Base-by-base conservation (phyloP, 2,113 vertebrate species). In the Uria aalge region DNA sequence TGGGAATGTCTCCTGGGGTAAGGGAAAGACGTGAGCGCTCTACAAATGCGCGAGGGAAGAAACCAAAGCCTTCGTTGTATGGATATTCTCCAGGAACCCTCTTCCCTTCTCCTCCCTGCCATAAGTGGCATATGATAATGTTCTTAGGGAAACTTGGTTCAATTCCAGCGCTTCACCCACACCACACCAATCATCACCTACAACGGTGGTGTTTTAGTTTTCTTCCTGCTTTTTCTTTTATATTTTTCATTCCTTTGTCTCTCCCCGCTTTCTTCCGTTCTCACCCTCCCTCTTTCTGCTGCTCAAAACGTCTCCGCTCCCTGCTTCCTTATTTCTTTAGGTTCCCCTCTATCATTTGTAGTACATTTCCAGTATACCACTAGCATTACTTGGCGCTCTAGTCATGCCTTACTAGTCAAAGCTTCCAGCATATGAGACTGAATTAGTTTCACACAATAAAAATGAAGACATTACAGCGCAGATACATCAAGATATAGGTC, bases 11-110 rank as follows among this genome's bases (percentile, higher is more conserved):
- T 96, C 73, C 79, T 72, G 73, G 53, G 80, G 57, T 94, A 75
- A 45, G 52, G 41, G 43, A 68, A 87, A 92, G 84, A 91, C 43
- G 48, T 85, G 86, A 97, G 76, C 0, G 1, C 48, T 94, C 96
- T 74, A 63, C 72, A 96, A 77, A 94, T 63, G 79, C 14, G 68
- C 56, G 75, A 71, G 59, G 52, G 52, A 75, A 92, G 79, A 94
- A 87, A 94, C 57, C 53, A 92, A 95, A 96, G 32, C 57, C 73
- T 91, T 82, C 92, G 76, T 7, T 81, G 68, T 78, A 76, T 48
- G 56, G 32, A 71, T 43, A 52, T 32, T 91, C 48, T 85, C 56
- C 48, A 50, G 76, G 76, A 95, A 50, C 27, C 8, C 8, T 81
- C 40, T 71, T 40, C 62, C 94, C 79, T 63, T 24, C 79, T 88